Conservation (phyloP, 1,140 invertebrate species). For the Yoshiicerus persimilis region DNA sequence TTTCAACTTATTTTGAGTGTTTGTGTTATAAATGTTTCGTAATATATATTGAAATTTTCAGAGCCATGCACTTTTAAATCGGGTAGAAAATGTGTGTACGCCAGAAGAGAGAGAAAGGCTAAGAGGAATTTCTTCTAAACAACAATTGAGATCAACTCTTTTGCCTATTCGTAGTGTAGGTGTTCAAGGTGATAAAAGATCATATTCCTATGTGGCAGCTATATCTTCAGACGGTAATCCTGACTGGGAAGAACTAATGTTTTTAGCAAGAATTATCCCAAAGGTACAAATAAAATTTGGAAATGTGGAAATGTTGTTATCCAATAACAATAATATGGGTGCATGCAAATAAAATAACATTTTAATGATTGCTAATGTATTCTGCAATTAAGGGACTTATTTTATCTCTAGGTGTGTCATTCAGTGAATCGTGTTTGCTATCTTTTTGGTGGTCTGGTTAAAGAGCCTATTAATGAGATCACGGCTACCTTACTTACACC, state of each 20-base stretch:
- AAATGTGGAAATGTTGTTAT: too few species aligned
- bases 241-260: constrained; percentile 86
- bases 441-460: constrained; percentile 84
- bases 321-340: too few species aligned
- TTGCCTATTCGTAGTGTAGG: constrained; percentile 94
- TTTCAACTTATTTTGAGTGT: neutral
- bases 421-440: constrained; percentile 96
- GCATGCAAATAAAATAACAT: neutral
- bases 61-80: constrained; percentile 86
- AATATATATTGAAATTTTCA: constrained; percentile 52
- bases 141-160: constrained; percentile 78
- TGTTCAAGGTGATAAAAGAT: constrained; percentile 92
- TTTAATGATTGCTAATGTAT: neutral
- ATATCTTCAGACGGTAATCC: constrained; percentile 62
- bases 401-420: constrained; percentile 70
- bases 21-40: neutral
- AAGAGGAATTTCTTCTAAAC: constrained; percentile 73
- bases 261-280: constrained; percentile 87
- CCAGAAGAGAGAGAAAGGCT: constrained; percentile 72
- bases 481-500: constrained; percentile 91
- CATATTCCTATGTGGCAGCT: constrained; percentile 88
- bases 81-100: constrained; percentile 78
- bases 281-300: too few species aligned
- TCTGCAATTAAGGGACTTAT: constrained; percentile 50
- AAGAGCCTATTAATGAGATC: constrained; percentile 86